Percentiles rank a stretch among this genome's conserved stretches.
These are phyloP conservation scores for Pristionchus maxplancki DNA, from an alignment of 2,888 invertebrate species.

Conservation along the genomic window DNA sequence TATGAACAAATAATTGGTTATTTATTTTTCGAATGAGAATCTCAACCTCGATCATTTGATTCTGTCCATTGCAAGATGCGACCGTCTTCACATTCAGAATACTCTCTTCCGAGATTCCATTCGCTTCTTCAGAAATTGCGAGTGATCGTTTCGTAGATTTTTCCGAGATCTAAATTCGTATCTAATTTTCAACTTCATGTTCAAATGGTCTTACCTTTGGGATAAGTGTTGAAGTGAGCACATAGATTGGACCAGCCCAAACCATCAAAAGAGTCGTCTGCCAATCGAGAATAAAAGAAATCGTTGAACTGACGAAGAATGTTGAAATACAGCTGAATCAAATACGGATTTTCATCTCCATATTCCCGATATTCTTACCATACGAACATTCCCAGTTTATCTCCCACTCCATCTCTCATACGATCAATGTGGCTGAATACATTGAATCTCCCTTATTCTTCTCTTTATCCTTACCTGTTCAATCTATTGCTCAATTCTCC, in stretches of 20 bases:
- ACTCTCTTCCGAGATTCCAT: conserved; percentile 45
- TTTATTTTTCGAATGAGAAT: background rate
- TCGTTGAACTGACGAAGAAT: background rate
- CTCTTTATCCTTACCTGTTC: background rate
- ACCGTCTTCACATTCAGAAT: conserved; percentile 47
- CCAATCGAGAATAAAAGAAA: conserved; percentile 27
- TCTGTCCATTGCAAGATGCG: conserved; percentile 46
- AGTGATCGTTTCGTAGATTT: background rate
- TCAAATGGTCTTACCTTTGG: background rate
- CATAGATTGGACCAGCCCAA: conserved; percentile 6
- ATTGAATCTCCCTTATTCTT: background rate
- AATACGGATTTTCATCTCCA: background rate
- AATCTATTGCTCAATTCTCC: conserved; percentile 36
- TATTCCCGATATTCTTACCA: background rate
- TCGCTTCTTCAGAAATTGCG: conserved; percentile 18
- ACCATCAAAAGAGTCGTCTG: background rate
- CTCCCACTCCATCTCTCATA: conserved; percentile 40
- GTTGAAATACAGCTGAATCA: conserved; percentile 18
- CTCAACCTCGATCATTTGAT: conserved; percentile 31
- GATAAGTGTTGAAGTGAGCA: background rate
- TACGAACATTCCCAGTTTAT: conserved; percentile 22
- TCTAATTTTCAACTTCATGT: too few species aligned
- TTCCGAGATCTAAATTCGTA: background rate
- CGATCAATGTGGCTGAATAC: conserved; percentile 26
- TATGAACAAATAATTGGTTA: background rate